These are phyloP conservation scores for Craseonycteris thonglongyai DNA, from an alignment of 2,113 vertebrate genomes.

Conservation along the genomic window DNA sequence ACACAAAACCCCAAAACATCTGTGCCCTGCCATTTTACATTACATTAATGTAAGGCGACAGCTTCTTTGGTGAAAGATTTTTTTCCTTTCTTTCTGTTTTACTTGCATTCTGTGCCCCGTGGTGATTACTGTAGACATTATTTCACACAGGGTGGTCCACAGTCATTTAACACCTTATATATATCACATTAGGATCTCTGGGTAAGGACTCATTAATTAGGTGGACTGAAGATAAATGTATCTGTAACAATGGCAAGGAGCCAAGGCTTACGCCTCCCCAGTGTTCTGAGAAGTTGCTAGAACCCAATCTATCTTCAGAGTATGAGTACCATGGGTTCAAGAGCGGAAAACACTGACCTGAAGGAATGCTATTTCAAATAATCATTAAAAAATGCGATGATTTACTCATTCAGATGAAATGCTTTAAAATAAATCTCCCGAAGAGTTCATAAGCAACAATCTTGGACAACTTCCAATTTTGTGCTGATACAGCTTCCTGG, in stretches of 20 bases:
- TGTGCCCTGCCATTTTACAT: background rate
- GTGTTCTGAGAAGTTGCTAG: constrained; percentile 57
- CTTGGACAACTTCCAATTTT: background rate
- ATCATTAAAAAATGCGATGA: background rate
- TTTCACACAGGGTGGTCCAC: background rate
- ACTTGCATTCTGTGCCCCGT: background rate
- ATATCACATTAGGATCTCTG: constrained; percentile 41
- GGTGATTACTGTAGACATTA: background rate
- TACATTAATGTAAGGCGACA: background rate
- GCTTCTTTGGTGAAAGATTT: background rate
- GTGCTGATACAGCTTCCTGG: background rate
- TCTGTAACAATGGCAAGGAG: constrained; percentile 33
- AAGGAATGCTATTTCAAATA: background rate
- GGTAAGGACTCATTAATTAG: constrained; percentile 67
- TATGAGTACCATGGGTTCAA: background rate
- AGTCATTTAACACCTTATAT: constrained; percentile 59
- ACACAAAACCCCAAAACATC: background rate
- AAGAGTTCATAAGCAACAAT: background rate
- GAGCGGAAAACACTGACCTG: background rate
- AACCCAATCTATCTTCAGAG: constrained; percentile 52
- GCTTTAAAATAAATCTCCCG: constrained; percentile 2
- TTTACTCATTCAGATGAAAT: constrained; percentile 2
- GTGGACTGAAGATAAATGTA: constrained; percentile 53
- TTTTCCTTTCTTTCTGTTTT: background rate
- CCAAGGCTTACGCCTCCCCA: constrained; percentile 41